Evolutionary conservation across 2,797 vertebrate genomes (phyloP), one percentile per base, ranked within the genome.

Genomic region (Lacerta bilineata): DNA sequence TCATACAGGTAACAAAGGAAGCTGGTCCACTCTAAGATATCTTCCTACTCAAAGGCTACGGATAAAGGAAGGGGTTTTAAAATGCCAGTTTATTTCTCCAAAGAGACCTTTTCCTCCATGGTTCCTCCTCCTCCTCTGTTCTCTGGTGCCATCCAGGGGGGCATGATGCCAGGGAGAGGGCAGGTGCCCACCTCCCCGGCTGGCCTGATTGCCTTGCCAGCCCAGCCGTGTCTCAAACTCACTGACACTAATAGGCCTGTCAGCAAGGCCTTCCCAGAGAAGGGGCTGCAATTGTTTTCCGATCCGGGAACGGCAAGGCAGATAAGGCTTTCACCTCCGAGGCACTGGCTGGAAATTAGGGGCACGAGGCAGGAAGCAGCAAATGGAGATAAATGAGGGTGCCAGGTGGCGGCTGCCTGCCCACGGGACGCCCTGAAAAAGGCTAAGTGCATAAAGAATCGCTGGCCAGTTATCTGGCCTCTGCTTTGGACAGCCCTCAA

Each of bases 351-450:
- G 94, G 93, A 94, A 95, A 95, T 93, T 91, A 91, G 90, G 92
- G 81, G 89, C 64, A 79, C 87, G 82, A 92, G 90, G 94, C 91
- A 69, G 93, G 92, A 89, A 85, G 93, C 94, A 91, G 93, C 86
- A 96, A 95, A 96, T 95, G 93, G 95, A 95, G 95, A 96, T 95
- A 94, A 95, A 95, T 95, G 95, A 95, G 95, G 0, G 0, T 80
- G 83, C 91, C 66, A 69, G 81, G 20, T 13, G 68, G 0, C 86
- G 86, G 93, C 93, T 88, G 75, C 81, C 89, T 89, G 93, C 93
- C 95, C 71, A 77, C 90, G 89, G 93, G 94, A 93, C 87, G 88
- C 92, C 90, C 90, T 74, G 91, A 89, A 91, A 89, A 91, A 86
- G 91, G 91, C 91, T 87, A 87, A 91, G 92, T 90, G 90, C 93